Evolutionary conservation across 2,888 invertebrate species (phyloP).

Genomic region (Latrodectus elegans): DNA sequence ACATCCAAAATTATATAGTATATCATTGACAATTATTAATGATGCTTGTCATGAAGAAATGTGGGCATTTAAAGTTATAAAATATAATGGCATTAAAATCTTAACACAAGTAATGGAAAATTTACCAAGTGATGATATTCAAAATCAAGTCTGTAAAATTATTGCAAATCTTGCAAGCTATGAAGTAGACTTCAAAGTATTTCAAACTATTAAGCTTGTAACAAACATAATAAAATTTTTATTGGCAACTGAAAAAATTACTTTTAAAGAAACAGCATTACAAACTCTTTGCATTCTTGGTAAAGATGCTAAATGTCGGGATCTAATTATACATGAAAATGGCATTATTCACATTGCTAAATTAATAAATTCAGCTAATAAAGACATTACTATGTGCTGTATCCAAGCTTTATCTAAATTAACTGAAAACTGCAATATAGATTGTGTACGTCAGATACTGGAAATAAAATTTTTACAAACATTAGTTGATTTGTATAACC

Average conservation of each 20-base stretch:
- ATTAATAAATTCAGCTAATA: slow-evolving; percentile 78
- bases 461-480: slow-evolving; percentile 78
- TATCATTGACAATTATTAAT: slow-evolving; percentile 86
- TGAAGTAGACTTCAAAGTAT: slow-evolving; percentile 76
- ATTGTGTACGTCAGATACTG: slow-evolving; percentile 77
- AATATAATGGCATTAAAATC: slow-evolving; percentile 77
- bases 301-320: slow-evolving; percentile 76
- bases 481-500: slow-evolving; percentile 76
- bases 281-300: slow-evolving; percentile 75
- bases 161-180: slow-evolving; percentile 87
- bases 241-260: slow-evolving; percentile 75
- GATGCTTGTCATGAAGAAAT: slow-evolving; percentile 85
- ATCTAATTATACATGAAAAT: slow-evolving; percentile 77
- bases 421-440: slow-evolving; percentile 75
- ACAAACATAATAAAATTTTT: slow-evolving; percentile 77
- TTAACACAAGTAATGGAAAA: slow-evolving; percentile 82
- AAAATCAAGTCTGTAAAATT: slow-evolving; percentile 85
- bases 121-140: slow-evolving; percentile 82
- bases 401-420: slow-evolving; percentile 79
- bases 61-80: slow-evolving; percentile 80
- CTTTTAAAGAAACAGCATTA: slow-evolving; percentile 74
- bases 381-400: slow-evolving; percentile 77
- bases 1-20: slow-evolving; percentile 80
- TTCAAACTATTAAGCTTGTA: slow-evolving; percentile 76
- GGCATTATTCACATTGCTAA: slow-evolving; percentile 78